Evolutionary conservation across 2,888 invertebrate species (phyloP).

Genomic region (Drosophila formosana): DNA sequence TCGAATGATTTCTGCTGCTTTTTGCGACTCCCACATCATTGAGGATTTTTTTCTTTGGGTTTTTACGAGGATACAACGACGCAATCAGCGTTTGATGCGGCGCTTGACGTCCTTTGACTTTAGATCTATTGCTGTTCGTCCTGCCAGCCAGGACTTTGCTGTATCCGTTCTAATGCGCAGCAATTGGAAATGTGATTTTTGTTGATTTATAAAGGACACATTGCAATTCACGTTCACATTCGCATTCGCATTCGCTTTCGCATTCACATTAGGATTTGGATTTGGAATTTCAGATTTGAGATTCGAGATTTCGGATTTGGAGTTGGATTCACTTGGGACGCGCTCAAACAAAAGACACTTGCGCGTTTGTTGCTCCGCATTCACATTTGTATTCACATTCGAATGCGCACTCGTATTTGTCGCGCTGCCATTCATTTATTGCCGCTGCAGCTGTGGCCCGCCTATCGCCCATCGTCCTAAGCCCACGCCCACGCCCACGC

Average conservation of each 20-base stretch:
- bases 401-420: conserved; percentile 15
- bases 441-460: conserved; percentile 27
- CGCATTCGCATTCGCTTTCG: conserved; percentile 11
- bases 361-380: conserved; percentile 2
- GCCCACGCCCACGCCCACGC: conserved; percentile 62
- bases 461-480: conserved; percentile 17
- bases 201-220: conserved; percentile 73
- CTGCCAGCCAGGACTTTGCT: conserved; percentile 22
- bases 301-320: background rate
- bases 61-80: conserved; percentile 49
- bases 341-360: conserved; percentile 9
- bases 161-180: conserved; percentile 69
- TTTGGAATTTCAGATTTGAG: conserved; percentile 3
- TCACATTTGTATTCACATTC: conserved; percentile 19
- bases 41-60: conserved; percentile 22
- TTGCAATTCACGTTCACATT: conserved; percentile 40
- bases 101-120: conserved; percentile 70
- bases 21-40: conserved; percentile 45
- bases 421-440: conserved; percentile 30
- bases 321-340: conserved; percentile 14
- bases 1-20: conserved; percentile 48
- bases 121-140: conserved; percentile 46
- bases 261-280: conserved; percentile 10
- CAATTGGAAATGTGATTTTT: conserved; percentile 73
- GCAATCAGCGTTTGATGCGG: conserved; percentile 69